Conservation (phyloP, 1,140 invertebrate genomes). For the Trichonephila inaurata region DNA sequence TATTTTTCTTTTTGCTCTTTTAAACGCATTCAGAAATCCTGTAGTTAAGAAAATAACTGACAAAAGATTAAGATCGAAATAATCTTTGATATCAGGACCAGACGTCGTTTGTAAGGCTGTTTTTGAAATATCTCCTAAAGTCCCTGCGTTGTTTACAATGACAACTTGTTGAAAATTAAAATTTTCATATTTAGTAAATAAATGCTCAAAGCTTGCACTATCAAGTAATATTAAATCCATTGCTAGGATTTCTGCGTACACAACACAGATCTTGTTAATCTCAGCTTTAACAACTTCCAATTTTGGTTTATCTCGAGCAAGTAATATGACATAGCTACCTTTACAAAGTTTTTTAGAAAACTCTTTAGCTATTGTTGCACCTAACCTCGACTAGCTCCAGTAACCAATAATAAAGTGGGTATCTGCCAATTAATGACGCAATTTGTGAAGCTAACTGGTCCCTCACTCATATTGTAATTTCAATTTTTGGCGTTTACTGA, state of each 20-base stretch:
- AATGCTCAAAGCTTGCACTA: conserved; percentile 78
- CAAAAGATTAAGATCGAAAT: conserved; percentile 91
- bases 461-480: not conserved
- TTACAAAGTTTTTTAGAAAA: conserved; percentile 84
- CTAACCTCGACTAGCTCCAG: conserved; percentile 94
- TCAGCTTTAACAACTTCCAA: conserved; percentile 85
- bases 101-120: conserved; percentile 82
- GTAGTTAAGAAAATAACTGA: conserved; percentile 89
- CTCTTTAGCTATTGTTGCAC: conserved; percentile 87
- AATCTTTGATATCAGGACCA: conserved; percentile 82
- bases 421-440: conserved; percentile 57
- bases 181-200: conserved; percentile 83
- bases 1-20: conserved; percentile 81
- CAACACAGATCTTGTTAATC: conserved; percentile 81
- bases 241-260: conserved; percentile 70
- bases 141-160: conserved; percentile 95
- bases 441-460: not conserved
- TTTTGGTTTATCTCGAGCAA: conserved; percentile 86
- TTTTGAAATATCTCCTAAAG: conserved; percentile 88
- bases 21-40: conserved; percentile 85
- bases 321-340: conserved; percentile 87
- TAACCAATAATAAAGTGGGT: conserved; percentile 83
- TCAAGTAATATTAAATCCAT: conserved; percentile 81
- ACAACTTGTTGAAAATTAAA: conserved; percentile 87
- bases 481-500: not conserved